These are phyloP conservation scores for Drosophila busckii DNA, from an alignment of 1,140 invertebrate genomes.

Conservation along the genomic window DNA sequence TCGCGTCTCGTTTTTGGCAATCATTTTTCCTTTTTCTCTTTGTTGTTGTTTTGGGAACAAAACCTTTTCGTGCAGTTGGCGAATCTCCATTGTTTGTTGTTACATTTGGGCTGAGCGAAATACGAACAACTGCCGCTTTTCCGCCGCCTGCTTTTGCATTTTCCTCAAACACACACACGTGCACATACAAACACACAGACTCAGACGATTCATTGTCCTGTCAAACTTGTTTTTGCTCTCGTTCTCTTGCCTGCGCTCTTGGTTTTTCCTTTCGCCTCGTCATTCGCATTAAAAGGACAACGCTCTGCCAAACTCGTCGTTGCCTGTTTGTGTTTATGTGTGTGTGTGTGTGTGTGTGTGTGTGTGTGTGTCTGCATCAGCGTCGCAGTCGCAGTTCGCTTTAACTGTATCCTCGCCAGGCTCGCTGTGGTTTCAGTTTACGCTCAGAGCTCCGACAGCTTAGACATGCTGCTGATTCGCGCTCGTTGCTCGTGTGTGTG, in stretches of 20 bases:
- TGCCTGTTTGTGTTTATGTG: constrained; percentile 15
- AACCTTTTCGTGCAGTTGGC: constrained; percentile 8
- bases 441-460: constrained; percentile 66
- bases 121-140: constrained; percentile 59
- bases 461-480: constrained; percentile 60
- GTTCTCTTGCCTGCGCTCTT: constrained; percentile 37
- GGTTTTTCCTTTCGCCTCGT: constrained; percentile 57
- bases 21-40: too few relatives aligned
- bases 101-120: not conserved
- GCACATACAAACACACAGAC: not conserved
- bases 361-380: constrained; percentile 16
- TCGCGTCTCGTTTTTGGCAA: constrained; percentile 55
- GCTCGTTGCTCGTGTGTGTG: constrained; percentile 57
- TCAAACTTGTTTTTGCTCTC: constrained; percentile 65
- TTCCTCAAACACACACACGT: constrained; percentile 25
- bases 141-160: constrained; percentile 44
- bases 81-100: constrained; percentile 49
- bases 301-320: constrained; percentile 41
- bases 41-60: constrained; percentile 18
- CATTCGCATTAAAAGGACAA: constrained; percentile 76
- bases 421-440: constrained; percentile 57
- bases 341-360: not conserved
- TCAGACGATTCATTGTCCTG: constrained; percentile 50
- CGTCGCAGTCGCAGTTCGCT: constrained; percentile 16
- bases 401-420: constrained; percentile 27